A percentile compares a stretch with the other conserved stretches of the same genome.
phyloP scores from a whole-genome alignment of 2,797 vertebrate species.

The Scolopax bukidnonensis region DNA sequence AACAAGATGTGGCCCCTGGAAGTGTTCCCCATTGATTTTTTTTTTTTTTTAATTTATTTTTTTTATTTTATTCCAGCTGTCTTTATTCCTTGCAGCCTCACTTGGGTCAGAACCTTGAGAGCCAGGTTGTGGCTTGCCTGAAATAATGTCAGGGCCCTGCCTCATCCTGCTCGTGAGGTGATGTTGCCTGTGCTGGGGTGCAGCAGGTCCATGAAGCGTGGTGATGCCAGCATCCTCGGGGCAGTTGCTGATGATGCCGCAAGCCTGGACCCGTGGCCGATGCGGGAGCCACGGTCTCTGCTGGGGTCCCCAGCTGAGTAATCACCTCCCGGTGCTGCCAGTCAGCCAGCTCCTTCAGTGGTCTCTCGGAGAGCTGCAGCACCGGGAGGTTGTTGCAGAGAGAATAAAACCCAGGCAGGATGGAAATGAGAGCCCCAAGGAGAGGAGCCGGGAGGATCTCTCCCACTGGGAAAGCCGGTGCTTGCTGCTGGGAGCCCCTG shows the following conservation, averaged over 20 bases:
- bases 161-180: background rate
- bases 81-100: background rate
- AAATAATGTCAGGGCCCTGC: background rate
- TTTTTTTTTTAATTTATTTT: no score
- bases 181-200: fast-evolving
- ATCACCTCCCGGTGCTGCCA: background rate
- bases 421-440: background rate
- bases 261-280: fast-evolving
- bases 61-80: background rate
- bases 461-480: background rate
- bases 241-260: no score
- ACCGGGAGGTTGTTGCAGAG: background rate
- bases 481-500: background rate
- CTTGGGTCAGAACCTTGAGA: background rate
- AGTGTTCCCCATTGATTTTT: background rate
- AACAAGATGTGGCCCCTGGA: background rate
- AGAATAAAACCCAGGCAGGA: background rate
- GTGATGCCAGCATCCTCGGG: background rate
- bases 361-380: background rate
- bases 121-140: background rate
- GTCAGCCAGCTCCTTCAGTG: background rate
- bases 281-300: fast-evolving
- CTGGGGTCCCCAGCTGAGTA: background rate
- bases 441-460: background rate
- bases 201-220: fast-evolving